Base-by-base conservation (phyloP, 2,888 invertebrate species). In the Noctua janthina region DNA sequence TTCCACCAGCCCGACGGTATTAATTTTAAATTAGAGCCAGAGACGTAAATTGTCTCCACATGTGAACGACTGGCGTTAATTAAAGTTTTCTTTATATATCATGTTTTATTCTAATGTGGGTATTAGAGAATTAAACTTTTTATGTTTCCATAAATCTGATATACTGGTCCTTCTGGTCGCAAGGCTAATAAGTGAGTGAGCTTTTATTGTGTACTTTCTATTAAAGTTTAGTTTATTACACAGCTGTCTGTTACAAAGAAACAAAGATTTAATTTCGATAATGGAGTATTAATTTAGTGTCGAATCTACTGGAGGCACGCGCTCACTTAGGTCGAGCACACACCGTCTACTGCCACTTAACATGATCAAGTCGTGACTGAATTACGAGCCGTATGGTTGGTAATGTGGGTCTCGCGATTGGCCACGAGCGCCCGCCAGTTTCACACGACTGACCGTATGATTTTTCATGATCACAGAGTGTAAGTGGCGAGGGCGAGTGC, bases 21-120 rank as follows among this genome's bases (percentile, higher is more conserved):
- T 95, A 94, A 95, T 96, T 96, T 96, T 95, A 96, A 95, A 96
- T 96, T 95, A 94, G 94, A 95, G 88, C 89, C 92, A 89, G 92
- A 93, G 92, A 93, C 93, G 92, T 94, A 94, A 95, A 94, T 95
- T 94, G 93, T 94, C 91, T 93, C 93, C 94, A 94, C 93, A 95
- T 95, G 94, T 94, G 94, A 92, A 91, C 92, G 91, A 91, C 92
- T 93, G 88, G 86, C 91, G 92, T 92, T 94, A 93, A 94, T 95
- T 95, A 93, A 93, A 93, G 92, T 94, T 94, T 92, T 91, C 91
- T 92, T 89, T 91, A 87, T 88, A 85, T 90, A 86, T 89, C 90
- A 88, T 89, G 85, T 91, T 86, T 91, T 89, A 90, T 87, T 82
- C 79, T 83, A 85, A 87, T 85, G 78, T 76, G 29, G n/a, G 23